Evolutionary conservation across 2,113 vertebrate genomes (phyloP).

Genomic region (Trematocara nigrifrons): DNA sequence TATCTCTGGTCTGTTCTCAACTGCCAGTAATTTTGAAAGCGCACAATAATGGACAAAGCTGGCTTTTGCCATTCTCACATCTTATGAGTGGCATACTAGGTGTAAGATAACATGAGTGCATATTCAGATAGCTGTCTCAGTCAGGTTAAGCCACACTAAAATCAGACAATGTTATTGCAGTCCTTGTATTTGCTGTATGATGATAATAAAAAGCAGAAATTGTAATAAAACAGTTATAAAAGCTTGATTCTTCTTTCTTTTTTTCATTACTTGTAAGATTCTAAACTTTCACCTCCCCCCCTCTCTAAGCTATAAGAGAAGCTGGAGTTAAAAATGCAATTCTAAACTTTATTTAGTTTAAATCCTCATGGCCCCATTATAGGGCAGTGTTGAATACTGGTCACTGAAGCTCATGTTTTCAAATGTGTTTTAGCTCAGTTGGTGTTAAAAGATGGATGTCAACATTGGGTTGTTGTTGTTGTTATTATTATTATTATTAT

Average conservation of each 20-base stretch:
- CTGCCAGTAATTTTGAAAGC: background rate
- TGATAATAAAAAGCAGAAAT: constrained; percentile 45
- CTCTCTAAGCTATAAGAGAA: background rate
- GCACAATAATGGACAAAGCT: constrained; percentile 34
- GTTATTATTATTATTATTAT: background rate
- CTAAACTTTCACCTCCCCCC: background rate
- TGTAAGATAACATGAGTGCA: background rate
- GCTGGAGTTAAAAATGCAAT: background rate
- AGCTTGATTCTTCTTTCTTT: background rate
- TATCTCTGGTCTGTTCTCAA: background rate
- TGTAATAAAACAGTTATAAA: background rate
- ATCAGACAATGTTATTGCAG: background rate
- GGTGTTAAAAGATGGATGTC: background rate
- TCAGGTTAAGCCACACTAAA: background rate
- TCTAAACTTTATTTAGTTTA: background rate
- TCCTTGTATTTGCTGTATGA: constrained; percentile 40
- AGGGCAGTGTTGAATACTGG: background rate
- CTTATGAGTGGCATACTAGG: background rate
- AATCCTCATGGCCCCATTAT: background rate
- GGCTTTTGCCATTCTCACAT: background rate
- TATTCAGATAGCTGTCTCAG: background rate
- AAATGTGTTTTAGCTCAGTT: background rate
- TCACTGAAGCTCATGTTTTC: background rate
- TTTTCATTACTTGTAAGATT: background rate
- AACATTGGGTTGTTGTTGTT: rapidly evolving